These are phyloP conservation scores for Gallinago nigripennis DNA, from an alignment of 2,797 vertebrate species.

Conservation along the genomic window DNA sequence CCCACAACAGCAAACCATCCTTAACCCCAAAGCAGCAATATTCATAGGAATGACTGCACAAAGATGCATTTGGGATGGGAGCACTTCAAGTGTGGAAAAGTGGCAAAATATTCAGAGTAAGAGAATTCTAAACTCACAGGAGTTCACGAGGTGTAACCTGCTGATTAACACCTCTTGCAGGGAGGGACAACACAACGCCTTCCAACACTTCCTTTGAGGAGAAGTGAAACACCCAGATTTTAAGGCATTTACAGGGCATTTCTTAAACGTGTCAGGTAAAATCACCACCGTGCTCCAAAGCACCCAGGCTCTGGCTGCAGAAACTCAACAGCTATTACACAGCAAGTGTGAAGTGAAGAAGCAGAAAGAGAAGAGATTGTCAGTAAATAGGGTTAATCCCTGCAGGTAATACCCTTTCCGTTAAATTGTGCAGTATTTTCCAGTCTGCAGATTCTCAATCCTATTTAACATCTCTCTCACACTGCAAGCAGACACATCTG, in stretches of 20 bases:
- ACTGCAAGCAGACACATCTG: constrained; percentile 19
- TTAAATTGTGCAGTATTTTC: constrained; percentile 78
- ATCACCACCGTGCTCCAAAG: neutral
- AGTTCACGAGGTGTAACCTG: neutral
- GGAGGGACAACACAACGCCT: neutral
- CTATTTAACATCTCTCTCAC: constrained; percentile 57
- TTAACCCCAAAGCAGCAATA: neutral
- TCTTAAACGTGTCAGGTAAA: neutral
- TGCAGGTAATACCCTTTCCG: constrained; percentile 72
- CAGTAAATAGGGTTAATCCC: constrained; percentile 82
- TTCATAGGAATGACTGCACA: neutral
- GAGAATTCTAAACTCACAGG: neutral
- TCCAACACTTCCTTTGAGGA: neutral
- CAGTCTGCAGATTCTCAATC: constrained; percentile 67
- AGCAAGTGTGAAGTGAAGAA: constrained; percentile 32
- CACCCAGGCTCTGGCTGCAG: neutral
- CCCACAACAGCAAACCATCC: neutral
- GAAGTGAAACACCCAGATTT: neutral
- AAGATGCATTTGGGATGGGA: neutral
- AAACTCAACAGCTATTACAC: constrained; percentile 25
- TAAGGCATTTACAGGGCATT: neutral
- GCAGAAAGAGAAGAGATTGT: neutral
- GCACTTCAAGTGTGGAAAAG: neutral
- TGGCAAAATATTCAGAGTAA: neutral
- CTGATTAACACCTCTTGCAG: neutral